Evolutionary conservation across 2,888 invertebrate species (phyloP).

Genomic region (Drosophila testacea): DNA sequence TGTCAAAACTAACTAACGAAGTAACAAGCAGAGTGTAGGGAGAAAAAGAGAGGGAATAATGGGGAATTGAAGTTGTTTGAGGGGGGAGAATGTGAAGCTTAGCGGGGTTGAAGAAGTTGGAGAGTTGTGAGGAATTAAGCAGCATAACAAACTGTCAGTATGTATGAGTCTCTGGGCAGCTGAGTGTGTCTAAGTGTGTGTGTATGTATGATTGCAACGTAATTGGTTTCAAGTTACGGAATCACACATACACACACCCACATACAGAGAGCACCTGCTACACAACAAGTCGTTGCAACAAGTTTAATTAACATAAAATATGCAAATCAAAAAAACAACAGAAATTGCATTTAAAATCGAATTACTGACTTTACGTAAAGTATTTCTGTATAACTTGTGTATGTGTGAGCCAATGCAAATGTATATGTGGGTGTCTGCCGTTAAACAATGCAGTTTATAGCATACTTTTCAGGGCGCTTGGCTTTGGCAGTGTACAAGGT

Average conservation of each 20-base stretch:
- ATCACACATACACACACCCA: constrained; percentile 11
- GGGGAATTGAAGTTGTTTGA: background rate
- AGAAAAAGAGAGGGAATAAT: background rate
- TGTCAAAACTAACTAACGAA: constrained; percentile 77
- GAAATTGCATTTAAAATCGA: constrained; percentile 61
- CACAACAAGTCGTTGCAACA: constrained; percentile 65
- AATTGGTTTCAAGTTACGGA: constrained; percentile 75
- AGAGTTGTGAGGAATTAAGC: constrained; percentile 64
- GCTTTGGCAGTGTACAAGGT: constrained; percentile 21
- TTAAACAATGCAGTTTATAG: constrained; percentile 37
- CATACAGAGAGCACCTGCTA: constrained; percentile 20
- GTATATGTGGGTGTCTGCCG: constrained; percentile 1
- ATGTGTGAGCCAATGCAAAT: constrained; percentile 2
- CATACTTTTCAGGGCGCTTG: constrained; percentile 39
- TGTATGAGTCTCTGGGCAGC: constrained; percentile 24
- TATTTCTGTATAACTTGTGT: background rate
- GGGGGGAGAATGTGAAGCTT: background rate
- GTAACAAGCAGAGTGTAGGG: constrained; percentile 51
- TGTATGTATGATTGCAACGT: constrained; percentile 41
- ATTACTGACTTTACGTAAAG: constrained; percentile 32
- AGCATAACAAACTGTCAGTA: constrained; percentile 69
- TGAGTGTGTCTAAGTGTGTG: constrained; percentile 14
- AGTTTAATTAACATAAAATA: constrained; percentile 81
- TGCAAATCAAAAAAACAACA: constrained; percentile 36
- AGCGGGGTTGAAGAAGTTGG: constrained; percentile 19